Conservation (phyloP, 2,888 invertebrate species). For the Myopa tessellatipennis region DNA sequence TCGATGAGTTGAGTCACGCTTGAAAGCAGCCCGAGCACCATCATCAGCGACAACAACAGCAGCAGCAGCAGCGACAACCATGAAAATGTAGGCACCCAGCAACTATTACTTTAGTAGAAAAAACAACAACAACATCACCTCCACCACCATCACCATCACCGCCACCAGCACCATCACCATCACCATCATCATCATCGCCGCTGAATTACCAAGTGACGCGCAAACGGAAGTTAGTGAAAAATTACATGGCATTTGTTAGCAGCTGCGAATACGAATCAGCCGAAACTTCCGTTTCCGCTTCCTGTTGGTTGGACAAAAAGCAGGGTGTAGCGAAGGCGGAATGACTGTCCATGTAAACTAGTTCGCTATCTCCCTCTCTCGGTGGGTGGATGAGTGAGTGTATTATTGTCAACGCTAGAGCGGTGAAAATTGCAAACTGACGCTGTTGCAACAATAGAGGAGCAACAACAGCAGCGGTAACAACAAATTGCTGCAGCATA, state of each 20-base stretch:
- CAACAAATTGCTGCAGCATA: constrained; percentile 4
- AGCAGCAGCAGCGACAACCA: constrained; percentile 14
- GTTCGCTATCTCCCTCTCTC: background rate
- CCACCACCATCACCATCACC: constrained; percentile 23
- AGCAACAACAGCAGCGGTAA: constrained; percentile 3
- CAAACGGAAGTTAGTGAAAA: constrained; percentile 47
- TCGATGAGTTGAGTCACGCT: constrained; percentile 39
- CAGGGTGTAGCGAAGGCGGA: background rate
- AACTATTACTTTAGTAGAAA: background rate
- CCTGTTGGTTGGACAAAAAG: constrained; percentile 15
- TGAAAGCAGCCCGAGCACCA: background rate
- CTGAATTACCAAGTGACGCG: constrained; percentile 35
- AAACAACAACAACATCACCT: constrained; percentile 22
- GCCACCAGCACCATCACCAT: background rate
- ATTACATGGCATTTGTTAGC: constrained; percentile 49
- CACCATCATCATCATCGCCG: constrained; percentile 3
- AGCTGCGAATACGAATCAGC: constrained; percentile 43
- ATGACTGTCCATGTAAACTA: background rate
- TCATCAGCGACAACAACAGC: background rate
- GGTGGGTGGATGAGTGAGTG: background rate
- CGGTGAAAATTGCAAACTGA: constrained; percentile 13
- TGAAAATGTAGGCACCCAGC: background rate
- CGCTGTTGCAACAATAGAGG: background rate
- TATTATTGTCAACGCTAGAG: constrained; percentile 4
- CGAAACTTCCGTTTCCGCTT: constrained; percentile 44